Evolutionary conservation across 2,113 vertebrate species (phyloP), one percentile per base, ranked within the genome.

Genomic region (Lophius piscatorius): DNA sequence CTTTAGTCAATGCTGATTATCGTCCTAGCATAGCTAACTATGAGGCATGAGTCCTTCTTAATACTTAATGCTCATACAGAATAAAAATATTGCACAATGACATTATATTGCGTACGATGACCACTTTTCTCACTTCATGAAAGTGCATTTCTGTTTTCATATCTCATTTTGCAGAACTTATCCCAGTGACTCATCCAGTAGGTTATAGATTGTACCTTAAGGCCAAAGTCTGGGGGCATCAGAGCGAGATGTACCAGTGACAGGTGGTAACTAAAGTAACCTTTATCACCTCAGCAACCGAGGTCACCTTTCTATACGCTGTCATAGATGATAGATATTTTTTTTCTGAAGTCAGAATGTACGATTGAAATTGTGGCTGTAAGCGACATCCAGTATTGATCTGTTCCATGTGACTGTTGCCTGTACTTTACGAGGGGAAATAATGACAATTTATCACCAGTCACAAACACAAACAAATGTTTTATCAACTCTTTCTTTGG

Each of bases 251-350:
- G 63, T 23, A 26, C 46, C 63, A 10, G 20, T 88, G 86, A 88
- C 86, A 88, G 83, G 45, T 84, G 74, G 76, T 84, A 78, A 81
- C 83, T 70, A 54, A 49, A 79, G 69, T 84, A 78, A 88, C 79
- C 86, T 88, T 81, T 80, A 88, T 88, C 81, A 84, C 83, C 81
- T 77, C 54, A 29, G 64, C 51, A 62, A 42, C 81, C 11, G 44
- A 73, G 86, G 86, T 88, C 83, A 88, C 74, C 83, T 78, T 78
- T 76, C 83, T 61, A 51, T 64, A 59, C 9, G 64, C 76, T 84
- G 81, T 85, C 81, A 77, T 29, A 80, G 85, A 85, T 82, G 71
- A 80, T 49, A 83, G 76, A 84, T 60, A 22, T 81, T 86, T 78
- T 47, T 58, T 52, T 57, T 67, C 56, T 34, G 55, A 6, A 40